These are phyloP conservation scores for Hemibagrus wyckioides DNA, from an alignment of 2,113 vertebrate species.

Conservation along the genomic window DNA sequence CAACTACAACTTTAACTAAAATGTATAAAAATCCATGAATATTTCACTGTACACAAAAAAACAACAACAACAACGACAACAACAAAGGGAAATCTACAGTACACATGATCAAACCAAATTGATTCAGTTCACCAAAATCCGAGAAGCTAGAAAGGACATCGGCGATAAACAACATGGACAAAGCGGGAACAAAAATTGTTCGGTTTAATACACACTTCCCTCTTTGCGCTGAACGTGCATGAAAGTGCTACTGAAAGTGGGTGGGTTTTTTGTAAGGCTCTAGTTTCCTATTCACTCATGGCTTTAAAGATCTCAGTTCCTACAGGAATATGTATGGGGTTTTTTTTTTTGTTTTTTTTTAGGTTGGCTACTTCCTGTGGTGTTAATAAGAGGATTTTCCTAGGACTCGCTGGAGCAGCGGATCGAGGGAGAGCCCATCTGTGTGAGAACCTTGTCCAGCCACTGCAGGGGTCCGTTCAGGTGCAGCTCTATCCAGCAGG, in stretches of 20 bases:
- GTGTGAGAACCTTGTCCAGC: constrained; percentile 98
- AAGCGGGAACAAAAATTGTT: constrained; percentile 44
- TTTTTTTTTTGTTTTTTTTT: constrained; percentile 19
- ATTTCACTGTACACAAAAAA: constrained; percentile 48
- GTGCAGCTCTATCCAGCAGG: constrained; percentile 99
- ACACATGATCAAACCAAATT: constrained; percentile 33
- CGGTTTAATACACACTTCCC: constrained; percentile 68
- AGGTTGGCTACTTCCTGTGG: constrained; percentile 22
- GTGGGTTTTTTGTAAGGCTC: constrained; percentile 49
- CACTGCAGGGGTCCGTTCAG: constrained; percentile 97
- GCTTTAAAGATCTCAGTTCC: constrained; percentile 43
- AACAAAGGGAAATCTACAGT: constrained; percentile 45
- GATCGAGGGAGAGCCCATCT: constrained; percentile 96
- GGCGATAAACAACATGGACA: constrained; percentile 48
- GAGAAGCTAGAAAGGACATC: constrained; percentile 21
- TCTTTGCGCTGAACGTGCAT: constrained; percentile 61
- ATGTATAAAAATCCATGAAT: constrained; percentile 54
- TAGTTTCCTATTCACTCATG: constrained; percentile 38
- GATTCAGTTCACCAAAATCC: constrained; percentile 51
- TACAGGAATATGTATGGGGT: constrained; percentile 7
- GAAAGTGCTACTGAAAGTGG: constrained; percentile 72
- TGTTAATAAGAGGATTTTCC: constrained; percentile 48
- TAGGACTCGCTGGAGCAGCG: constrained; percentile 98
- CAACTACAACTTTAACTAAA: constrained; percentile 51
- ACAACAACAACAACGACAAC: too few relatives aligned